Base-by-base conservation (phyloP, 1,140 invertebrate genomes). In the Drosophila nebulosa region DNA sequence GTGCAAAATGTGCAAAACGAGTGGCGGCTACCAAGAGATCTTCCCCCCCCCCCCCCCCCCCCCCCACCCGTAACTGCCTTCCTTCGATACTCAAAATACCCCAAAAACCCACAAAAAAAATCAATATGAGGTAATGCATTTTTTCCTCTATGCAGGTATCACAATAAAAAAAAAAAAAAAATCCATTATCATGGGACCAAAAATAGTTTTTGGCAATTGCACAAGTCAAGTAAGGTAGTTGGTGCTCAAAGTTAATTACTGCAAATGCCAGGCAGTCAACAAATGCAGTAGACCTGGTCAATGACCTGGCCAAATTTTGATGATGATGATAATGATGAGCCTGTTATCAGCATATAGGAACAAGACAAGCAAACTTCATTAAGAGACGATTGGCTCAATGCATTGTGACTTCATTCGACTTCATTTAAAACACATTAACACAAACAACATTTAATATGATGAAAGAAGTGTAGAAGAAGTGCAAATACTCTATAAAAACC, bases 71-170 rank as follows among this genome's bases (percentile, higher is more conserved):
- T n/a, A n/a, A n/a, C n/a, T n/a, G n/a, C n/a, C n/a, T n/a, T n/a
- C n/a, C n/a, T n/a, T n/a, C n/a, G n/a, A n/a, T 7, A 26, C 39
- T 12, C 18, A n/a, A 24, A 50, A 46, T 46, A 21, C 39, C 39
- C 9, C 2, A 42, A 42, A 16, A 39, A 39, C 3, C n/a, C 1
- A 18, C 16, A 3, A 42, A 18, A 5, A 61, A 77, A 85, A 76
- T 77, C 80, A 85, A 86, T 84, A 84, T 84, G 77, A 69, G 59
- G 67, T 86, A 84, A 83, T 79, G 75, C 76, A 85, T 79, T 83
- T 78, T 62, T 61, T 35, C 12, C 5, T n/a, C 74, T 71, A 63
- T 69, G 69, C 79, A 79, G 79, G 75, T 84, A 86, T 86, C 80
- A 76, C 62, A 60, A 56, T n/a, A 59, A 61, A 56, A 61, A 61